Evolutionary conservation across 2,888 invertebrate species (phyloP).

Genomic region (Iphiclides podalirius): DNA sequence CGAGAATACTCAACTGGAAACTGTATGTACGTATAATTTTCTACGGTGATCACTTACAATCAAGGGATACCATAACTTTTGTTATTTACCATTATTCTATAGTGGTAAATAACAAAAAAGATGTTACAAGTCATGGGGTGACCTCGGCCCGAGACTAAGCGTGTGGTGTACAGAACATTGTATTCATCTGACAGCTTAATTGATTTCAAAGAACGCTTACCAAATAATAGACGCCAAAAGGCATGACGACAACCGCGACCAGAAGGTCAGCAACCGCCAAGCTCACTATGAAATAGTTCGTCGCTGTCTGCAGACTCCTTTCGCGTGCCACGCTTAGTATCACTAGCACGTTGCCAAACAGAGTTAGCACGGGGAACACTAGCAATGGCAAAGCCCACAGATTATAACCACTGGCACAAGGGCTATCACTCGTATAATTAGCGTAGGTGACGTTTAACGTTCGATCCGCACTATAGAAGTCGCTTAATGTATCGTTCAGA

Average conservation of each 20-base stretch:
- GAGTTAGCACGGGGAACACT: slow-evolving; percentile 94
- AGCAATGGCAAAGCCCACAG: slow-evolving; percentile 93
- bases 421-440: slow-evolving; percentile 60
- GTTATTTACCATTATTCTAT: too few species aligned
- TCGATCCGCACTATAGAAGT: slow-evolving; percentile 37
- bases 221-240: slow-evolving; percentile 98
- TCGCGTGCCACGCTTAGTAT: slow-evolving; percentile 96
- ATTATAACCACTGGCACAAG: slow-evolving; percentile 80
- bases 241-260: slow-evolving; percentile 99
- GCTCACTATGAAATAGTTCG: slow-evolving; percentile 99
- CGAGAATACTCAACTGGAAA: too few species aligned
- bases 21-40: too few species aligned
- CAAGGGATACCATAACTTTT: too few species aligned
- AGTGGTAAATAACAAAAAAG: too few species aligned
- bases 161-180: too few species aligned
- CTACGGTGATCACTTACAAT: too few species aligned
- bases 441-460: slow-evolving; percentile 43
- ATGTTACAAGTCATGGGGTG: too few species aligned
- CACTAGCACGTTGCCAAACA: slow-evolving; percentile 98
- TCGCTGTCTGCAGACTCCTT: slow-evolving; percentile 94
- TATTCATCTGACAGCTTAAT: too few species aligned
- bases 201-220: too few species aligned
- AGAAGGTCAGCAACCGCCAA: slow-evolving; percentile 97
- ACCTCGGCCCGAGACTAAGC: too few species aligned
- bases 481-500: slow-evolving; percentile 51